A percentile compares a stretch with the other conserved stretches of the same genome.
These are phyloP conservation scores for Tanypteryx hageni DNA, from an alignment of 2,888 invertebrate species.

Conservation along the genomic window DNA sequence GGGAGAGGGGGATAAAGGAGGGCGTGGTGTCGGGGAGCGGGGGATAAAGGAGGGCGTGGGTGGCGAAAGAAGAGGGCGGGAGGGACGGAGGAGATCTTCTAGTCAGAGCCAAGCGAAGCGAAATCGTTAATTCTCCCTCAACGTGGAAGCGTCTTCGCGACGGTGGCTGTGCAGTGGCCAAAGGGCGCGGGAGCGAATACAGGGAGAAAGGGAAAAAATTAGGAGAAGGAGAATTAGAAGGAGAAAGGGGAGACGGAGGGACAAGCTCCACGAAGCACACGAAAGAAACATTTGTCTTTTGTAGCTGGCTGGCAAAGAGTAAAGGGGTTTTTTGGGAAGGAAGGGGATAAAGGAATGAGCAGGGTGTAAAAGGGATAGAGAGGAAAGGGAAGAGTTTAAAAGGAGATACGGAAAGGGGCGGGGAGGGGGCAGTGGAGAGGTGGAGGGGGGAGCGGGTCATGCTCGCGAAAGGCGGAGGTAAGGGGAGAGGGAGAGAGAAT, in stretches of 20 bases:
- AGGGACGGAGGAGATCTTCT: neutral
- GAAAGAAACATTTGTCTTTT: too few species aligned
- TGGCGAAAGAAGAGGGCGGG: neutral
- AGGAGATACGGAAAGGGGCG: neutral
- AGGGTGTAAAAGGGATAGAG: too few species aligned
- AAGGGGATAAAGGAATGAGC: too few species aligned
- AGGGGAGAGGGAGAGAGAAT: too few species aligned
- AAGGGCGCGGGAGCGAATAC: neutral
- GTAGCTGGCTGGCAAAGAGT: too few species aligned
- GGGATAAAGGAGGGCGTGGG: neutral
- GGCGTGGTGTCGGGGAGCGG: neutral
- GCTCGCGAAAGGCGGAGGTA: neutral
- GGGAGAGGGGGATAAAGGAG: too few species aligned
- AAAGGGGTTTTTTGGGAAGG: too few species aligned
- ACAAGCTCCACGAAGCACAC: too few species aligned
- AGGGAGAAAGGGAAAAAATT: too few species aligned
- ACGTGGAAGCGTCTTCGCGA: neutral
- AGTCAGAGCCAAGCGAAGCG: neutral
- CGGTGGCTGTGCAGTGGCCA: neutral
- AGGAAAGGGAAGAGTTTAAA: too few species aligned
- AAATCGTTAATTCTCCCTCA: neutral
- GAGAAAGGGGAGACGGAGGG: too few species aligned
- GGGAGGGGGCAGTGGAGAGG: neutral
- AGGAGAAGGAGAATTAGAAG: too few species aligned
- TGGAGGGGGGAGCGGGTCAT: neutral